A percentile compares a stretch with the other conserved stretches of the same genome.
These are phyloP conservation scores for Stercorarius parasiticus DNA, from an alignment of 2,113 vertebrate species.

Conservation along the genomic window DNA sequence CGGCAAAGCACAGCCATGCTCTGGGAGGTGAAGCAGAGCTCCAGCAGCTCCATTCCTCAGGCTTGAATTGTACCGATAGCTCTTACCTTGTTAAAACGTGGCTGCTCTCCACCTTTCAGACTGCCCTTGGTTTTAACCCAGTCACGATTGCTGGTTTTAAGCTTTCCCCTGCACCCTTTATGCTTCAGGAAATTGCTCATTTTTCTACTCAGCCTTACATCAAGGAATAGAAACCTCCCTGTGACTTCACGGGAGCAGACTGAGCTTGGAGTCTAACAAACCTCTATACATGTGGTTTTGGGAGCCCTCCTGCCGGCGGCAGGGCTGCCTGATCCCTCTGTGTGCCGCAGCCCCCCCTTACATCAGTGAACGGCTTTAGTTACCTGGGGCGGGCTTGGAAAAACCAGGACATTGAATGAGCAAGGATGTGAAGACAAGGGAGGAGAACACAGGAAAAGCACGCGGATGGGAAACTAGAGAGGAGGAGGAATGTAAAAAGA, in stretches of 20 bases:
- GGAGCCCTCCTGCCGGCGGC: neutral
- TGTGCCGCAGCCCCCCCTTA: neutral
- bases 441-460: neutral
- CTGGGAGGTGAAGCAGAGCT: neutral
- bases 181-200: neutral
- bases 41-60: neutral
- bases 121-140: neutral
- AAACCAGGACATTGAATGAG: neutral
- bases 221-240: neutral
- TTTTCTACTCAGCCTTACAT: neutral
- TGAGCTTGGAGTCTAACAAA: neutral
- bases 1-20: neutral
- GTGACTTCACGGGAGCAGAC: neutral
- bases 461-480: neutral
- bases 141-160: neutral
- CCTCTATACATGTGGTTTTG: neutral
- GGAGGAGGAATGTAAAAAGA: neutral
- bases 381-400: neutral
- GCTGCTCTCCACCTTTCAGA: neutral
- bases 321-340: neutral
- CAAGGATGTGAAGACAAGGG: neutral
- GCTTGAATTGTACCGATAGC: neutral
- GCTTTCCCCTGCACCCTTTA: neutral
- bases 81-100: neutral
- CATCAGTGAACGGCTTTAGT: neutral